Evolutionary conservation across 2,888 invertebrate species (phyloP).

Genomic region (Tanypteryx hageni): DNA sequence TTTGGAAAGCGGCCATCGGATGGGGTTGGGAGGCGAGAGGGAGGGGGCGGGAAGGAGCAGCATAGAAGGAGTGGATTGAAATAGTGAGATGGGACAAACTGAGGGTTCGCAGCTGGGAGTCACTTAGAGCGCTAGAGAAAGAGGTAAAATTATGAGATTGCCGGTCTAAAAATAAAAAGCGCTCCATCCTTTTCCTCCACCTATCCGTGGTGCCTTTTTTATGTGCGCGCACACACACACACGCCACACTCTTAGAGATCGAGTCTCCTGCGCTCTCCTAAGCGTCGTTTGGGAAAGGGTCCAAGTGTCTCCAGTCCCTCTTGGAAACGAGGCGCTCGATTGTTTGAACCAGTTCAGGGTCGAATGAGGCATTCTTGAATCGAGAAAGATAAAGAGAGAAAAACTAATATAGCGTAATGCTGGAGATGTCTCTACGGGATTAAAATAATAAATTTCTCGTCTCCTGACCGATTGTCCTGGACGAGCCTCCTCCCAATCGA

Average conservation of each 20-base stretch:
- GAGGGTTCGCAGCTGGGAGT: slow-evolving; percentile 61
- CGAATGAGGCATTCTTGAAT: no score
- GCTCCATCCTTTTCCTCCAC: neutral
- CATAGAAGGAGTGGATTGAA: slow-evolving; percentile 16
- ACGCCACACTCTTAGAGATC: neutral
- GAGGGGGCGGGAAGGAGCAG: slow-evolving; percentile 8
- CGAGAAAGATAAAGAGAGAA: no score
- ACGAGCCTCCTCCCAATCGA: no score
- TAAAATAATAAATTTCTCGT: no score
- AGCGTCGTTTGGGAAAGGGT: neutral
- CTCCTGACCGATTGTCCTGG: no score
- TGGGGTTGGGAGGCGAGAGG: neutral
- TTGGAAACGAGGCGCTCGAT: neutral
- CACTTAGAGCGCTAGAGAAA: neutral
- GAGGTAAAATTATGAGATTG: slow-evolving; percentile 59
- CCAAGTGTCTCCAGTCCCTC: neutral
- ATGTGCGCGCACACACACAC: no score
- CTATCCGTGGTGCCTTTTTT: neutral
- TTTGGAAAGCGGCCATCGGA: slow-evolving; percentile 20
- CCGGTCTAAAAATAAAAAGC: slow-evolving; percentile 55
- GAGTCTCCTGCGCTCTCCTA: no score
- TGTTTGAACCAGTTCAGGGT: no score
- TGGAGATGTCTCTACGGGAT: no score
- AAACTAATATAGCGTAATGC: no score
- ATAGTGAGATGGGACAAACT: slow-evolving; percentile 48